phyloP scores from a whole-genome alignment of 2,888 invertebrate species.

The Crioceris asparagi region DNA sequence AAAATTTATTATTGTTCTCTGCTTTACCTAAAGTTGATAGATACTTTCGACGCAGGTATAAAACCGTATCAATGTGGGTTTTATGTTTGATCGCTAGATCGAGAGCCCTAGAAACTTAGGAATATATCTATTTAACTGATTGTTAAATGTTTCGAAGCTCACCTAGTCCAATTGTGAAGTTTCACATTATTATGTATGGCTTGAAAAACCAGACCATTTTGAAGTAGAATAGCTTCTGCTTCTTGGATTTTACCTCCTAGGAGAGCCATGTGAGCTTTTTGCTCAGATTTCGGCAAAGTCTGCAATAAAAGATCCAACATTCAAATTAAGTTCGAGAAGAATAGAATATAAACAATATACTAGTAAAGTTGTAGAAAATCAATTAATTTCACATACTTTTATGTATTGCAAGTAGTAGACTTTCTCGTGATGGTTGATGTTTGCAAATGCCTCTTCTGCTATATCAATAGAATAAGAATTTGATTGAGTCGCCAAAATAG shows the following conservation, averaged over 20 bases:
- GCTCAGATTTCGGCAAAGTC: constrained; percentile 44
- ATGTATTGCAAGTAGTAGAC: constrained; percentile 76
- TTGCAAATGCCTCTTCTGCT: constrained; percentile 92
- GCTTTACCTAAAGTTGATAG: constrained; percentile 46
- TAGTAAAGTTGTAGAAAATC: background rate
- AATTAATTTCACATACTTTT: constrained; percentile 43
- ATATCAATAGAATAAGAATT: constrained; percentile 64
- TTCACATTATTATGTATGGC: constrained; percentile 62
- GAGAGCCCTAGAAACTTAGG: constrained; percentile 49
- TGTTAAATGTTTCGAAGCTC: background rate
- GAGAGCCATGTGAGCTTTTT: constrained; percentile 56
- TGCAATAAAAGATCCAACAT: constrained; percentile 22
- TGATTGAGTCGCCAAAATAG: constrained; percentile 79
- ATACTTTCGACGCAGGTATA: constrained; percentile 54
- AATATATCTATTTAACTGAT: too few species aligned
- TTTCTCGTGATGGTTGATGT: constrained; percentile 77
- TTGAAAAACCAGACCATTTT: constrained; percentile 54
- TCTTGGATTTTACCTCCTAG: constrained; percentile 57
- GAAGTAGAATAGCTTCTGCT: constrained; percentile 60
- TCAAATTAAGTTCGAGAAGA: background rate
- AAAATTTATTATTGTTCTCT: constrained; percentile 47
- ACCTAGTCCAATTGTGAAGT: constrained; percentile 67
- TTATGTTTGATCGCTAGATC: constrained; percentile 65
- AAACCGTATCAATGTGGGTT: constrained; percentile 60
- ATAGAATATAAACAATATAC: background rate